Conservation (phyloP, 2,113 vertebrate species). For the Oostethus manadensis region DNA sequence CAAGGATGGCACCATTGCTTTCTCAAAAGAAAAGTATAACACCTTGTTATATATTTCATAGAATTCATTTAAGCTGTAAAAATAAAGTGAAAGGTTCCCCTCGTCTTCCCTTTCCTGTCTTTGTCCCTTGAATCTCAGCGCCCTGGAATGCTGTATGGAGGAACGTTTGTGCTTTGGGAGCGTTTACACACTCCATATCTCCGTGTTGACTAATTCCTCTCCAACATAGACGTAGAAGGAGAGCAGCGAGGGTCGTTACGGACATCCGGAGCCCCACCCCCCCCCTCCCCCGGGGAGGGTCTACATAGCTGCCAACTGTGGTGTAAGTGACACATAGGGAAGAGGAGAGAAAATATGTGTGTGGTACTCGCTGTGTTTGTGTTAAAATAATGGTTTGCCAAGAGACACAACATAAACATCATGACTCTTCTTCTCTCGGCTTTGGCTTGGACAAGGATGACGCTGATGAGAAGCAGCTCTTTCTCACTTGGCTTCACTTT, state of each 20-base stretch:
- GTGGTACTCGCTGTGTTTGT: slow-evolving; percentile 60
- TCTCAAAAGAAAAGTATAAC: slow-evolving; percentile 40
- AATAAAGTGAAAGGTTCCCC: slow-evolving; percentile 43
- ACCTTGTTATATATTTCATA: slow-evolving; percentile 48
- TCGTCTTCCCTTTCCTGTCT: background rate
- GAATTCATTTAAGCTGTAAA: slow-evolving; percentile 42
- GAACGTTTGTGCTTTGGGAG: slow-evolving; percentile 41
- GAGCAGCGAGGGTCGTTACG: slow-evolving; percentile 31
- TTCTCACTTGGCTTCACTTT: slow-evolving; percentile 25
- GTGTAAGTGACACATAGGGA: slow-evolving; percentile 15
- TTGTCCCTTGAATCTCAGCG: slow-evolving; percentile 20
- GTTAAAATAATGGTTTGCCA: slow-evolving; percentile 61
- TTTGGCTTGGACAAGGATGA: slow-evolving; percentile 47
- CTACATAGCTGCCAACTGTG: slow-evolving; percentile 48
- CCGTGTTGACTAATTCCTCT: slow-evolving; percentile 46
- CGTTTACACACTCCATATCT: slow-evolving; percentile 19
- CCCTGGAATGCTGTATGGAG: slow-evolving; percentile 23
- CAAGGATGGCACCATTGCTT: slow-evolving; percentile 68
- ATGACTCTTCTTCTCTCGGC: slow-evolving; percentile 40
- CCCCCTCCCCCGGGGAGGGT: slow-evolving; percentile 2
- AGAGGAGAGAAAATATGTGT: slow-evolving; percentile 34
- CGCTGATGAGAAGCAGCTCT: slow-evolving; percentile 41
- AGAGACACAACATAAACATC: slow-evolving; percentile 65
- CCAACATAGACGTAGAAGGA: slow-evolving; percentile 41
- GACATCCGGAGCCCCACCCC: slow-evolving; percentile 1